These are phyloP conservation scores for Heliconius nattereri DNA, from an alignment of 1,140 invertebrate genomes.

Conservation along the genomic window DNA sequence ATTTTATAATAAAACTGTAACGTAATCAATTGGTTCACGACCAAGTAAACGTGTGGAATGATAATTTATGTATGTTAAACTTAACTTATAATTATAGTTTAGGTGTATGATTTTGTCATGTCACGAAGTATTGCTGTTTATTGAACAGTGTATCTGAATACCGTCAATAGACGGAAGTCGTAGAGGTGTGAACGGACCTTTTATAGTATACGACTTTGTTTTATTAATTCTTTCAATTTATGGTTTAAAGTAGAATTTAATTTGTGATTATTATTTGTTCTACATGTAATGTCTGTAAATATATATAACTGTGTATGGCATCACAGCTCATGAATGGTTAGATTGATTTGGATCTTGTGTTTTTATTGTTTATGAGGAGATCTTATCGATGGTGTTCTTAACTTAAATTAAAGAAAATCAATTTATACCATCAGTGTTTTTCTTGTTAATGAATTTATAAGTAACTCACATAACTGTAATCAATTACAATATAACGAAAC, in stretches of 20 bases:
- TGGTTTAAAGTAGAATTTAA: background rate
- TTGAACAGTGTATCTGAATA: no score
- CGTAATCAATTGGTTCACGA: background rate
- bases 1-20: background rate
- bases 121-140: constrained; percentile 9
- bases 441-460: no score
- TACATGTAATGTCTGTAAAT: no score
- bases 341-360: no score
- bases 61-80: background rate
- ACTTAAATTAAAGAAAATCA: no score
- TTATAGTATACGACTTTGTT: background rate
- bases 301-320: no score
- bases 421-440: no score
- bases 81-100: background rate
- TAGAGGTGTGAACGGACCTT: background rate
- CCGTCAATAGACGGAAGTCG: background rate
- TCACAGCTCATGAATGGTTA: no score
- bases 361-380: no score
- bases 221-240: background rate
- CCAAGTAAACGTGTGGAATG: background rate
- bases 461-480: no score
- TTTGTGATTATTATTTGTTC: background rate
- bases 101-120: background rate
- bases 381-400: no score
- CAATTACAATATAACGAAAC: no score